Evolutionary conservation across 2,797 vertebrate genomes (phyloP).

Genomic region (Xenentodon cancila): DNA sequence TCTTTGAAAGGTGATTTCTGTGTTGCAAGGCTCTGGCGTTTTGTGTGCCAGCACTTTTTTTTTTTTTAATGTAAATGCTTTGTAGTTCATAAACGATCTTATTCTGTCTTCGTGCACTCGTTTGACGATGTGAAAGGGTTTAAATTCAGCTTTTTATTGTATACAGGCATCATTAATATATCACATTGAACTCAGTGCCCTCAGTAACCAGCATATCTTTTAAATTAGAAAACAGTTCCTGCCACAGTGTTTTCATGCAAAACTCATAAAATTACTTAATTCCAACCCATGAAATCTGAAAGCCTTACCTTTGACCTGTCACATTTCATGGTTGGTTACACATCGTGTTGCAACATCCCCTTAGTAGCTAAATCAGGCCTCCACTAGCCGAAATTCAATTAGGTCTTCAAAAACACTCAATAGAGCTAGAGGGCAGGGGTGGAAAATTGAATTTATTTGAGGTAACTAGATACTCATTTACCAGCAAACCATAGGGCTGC

Average conservation of each 20-base stretch:
- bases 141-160: conserved; percentile 30
- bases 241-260: not conserved
- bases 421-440: conserved; percentile 66
- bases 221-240: conserved; percentile 11
- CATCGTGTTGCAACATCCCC: conserved; percentile 46
- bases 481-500: conserved; percentile 58
- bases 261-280: conserved; percentile 19
- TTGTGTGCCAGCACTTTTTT: conserved; percentile 78
- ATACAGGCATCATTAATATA: conserved; percentile 15
- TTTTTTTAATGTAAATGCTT: conserved; percentile 66
- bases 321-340: conserved; percentile 56
- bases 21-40: conserved; percentile 58
- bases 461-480: conserved; percentile 75
- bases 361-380: conserved; percentile 63
- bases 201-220: conserved; percentile 9
- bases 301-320: conserved; percentile 38
- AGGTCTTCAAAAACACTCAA: conserved; percentile 69
- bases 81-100: conserved; percentile 49
- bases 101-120: conserved; percentile 33
- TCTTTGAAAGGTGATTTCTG: conserved; percentile 79
- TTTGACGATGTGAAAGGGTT: conserved; percentile 20
- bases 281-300: conserved; percentile 43
- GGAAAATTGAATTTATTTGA: conserved; percentile 82
- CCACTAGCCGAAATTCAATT: conserved; percentile 74
- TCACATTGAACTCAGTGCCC: conserved; percentile 11